Evolutionary conservation across 2,888 invertebrate species (phyloP), one percentile per base, ranked within the genome.

Genomic region (Venustoraphidia nigricollis): DNA sequence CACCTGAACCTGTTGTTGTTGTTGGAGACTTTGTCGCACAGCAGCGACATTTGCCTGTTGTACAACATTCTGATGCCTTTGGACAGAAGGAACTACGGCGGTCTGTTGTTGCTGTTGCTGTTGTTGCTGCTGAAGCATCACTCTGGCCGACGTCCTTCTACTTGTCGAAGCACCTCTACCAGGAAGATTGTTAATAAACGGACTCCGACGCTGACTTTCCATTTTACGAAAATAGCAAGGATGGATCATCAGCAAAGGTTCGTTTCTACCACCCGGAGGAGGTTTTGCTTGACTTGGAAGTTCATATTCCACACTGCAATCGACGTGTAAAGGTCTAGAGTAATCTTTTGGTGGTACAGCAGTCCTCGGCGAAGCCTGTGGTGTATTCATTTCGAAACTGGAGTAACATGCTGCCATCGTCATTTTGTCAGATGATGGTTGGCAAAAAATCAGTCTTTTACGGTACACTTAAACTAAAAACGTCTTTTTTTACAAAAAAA

Each of bases 281-380:
- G 88, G 88, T 70, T 87, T 87, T 58, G 87, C 86, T 71, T 86
- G 84, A 67, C 87, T 88, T 62, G 88, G 88, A 67, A 89, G 73
- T 73, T 89, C 89, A 75, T 89, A 89, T 71, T 89, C 89, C 61
- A 89, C 88, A 73, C 87, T 87, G 73, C 88, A 88, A 70, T 89
- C 89, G 66, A 89, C 89, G 72, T 88, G 87, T 66, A 89, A 74
- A 62, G 88, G 88, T 68, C 85, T 79, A 66, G 81, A 81, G 71
- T 85, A 88, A 68, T 89, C 87, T 73, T 86, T 87, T 65, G 63
- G 60, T 47, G 57, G 57, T 53, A 59, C 63, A 59, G 56, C 59
- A 43, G 47, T 48, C 41, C 52, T 34, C 27, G 66, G 70, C 69
- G 65, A 71, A 68, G 65, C 71, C 68, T 66, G 72, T 63, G 54